Evolutionary conservation across 2,888 invertebrate species (phyloP), one percentile per base, ranked within the genome.

Genomic region (Chrysolina americana): DNA sequence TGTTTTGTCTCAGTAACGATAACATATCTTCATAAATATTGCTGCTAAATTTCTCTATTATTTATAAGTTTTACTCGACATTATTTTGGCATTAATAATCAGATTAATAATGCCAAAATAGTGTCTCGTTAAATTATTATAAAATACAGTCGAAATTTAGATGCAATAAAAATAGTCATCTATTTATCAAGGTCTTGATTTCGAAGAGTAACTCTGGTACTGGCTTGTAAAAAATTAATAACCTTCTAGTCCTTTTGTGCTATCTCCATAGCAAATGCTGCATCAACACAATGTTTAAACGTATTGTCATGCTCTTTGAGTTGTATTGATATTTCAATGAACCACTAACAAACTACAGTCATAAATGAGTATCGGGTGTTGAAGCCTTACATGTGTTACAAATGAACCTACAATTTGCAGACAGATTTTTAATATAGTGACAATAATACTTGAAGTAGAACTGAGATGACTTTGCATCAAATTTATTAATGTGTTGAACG

Each of bases 371-470:
- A 17, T 50, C 50, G 8, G 17, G 3, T 17, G 50, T 50, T 50
- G 17, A 50, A 50, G 50, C 17, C 6, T 50, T 50, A n/a, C 50
- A 15, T 17, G 50, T 17, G 3, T 15, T n/a, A 50, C 50, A 50
- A 50, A 50, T 17, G 17, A n/a, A 50, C 50, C n/a, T n/a, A 50
- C 2, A 50, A 50, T 50, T 50, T 19, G 21, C 28, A 9, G n/a
- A 48, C 8, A 65, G 17, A 2, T 66, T 48, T 48, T 66, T 11
- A 23, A 48, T 13, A 21, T 50, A 21, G 50, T 36, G 23, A 50
- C 66, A 66, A 65, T 65, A 65, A 15, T 23, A 13, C 65, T 48
- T 65, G 65, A 23, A 47, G 28, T 47, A 47, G 65, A 23, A 44
- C 15, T 10, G 44, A 44, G 44, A 44, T 44, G 44, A 13, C 8